A percentile compares a stretch with the other conserved stretches of the same genome.
Evolutionary conservation across 2,113 vertebrate species (phyloP).

Genomic region (Acrocephalus kingi): DNA sequence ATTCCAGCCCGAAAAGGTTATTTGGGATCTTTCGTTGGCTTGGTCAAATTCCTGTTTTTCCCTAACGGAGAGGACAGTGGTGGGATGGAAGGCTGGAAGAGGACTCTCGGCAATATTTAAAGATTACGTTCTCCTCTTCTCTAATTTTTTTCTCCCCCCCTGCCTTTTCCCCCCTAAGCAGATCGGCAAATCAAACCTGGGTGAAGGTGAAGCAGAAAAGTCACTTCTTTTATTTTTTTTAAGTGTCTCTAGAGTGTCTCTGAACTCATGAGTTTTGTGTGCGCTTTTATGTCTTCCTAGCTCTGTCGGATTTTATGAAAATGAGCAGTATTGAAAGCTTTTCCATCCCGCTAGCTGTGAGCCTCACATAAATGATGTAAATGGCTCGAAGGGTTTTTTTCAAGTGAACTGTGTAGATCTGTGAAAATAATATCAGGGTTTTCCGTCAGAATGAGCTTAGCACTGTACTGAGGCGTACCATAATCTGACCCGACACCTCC

Average conservation of each 20-base stretch:
- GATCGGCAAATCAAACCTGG: neutral
- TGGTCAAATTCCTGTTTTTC: neutral
- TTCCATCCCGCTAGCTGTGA: slow-evolving; percentile 83
- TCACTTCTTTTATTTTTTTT: neutral
- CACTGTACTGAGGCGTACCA: slow-evolving; percentile 92
- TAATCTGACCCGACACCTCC: slow-evolving; percentile 99
- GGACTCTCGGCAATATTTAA: neutral
- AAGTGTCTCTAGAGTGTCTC: slow-evolving; percentile 1
- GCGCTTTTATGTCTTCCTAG: slow-evolving; percentile 23
- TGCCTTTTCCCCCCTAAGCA: rapidly evolving
- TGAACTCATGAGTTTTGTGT: slow-evolving; percentile 19
- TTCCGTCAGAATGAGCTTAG: slow-evolving; percentile 97
- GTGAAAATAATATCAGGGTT: slow-evolving; percentile 97
- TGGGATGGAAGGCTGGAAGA: neutral
- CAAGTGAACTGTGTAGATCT: slow-evolving; percentile 82
- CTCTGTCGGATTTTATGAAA: slow-evolving; percentile 74
- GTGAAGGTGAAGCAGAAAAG: neutral
- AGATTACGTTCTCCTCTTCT: neutral
- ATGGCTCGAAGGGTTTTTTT: slow-evolving; percentile 82
- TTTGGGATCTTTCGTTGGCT: neutral
- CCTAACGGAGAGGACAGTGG: neutral
- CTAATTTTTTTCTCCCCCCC: neutral
- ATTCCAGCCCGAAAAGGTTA: neutral
- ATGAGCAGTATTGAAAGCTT: slow-evolving; percentile 85
- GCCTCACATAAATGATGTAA: slow-evolving; percentile 87